Evolutionary conservation across 2,888 invertebrate genomes (phyloP).

Genomic region (Agelastica alni): DNA sequence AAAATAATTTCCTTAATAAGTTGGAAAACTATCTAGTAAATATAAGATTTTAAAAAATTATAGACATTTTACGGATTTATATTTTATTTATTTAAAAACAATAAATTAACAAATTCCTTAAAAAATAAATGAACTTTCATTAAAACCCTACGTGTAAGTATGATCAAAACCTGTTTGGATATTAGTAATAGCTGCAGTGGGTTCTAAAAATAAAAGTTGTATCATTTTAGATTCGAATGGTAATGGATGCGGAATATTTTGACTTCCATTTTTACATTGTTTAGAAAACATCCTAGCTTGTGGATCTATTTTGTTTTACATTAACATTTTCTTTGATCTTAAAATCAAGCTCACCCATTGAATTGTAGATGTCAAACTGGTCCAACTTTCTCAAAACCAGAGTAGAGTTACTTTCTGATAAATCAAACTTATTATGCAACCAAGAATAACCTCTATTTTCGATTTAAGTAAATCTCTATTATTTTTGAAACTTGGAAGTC

Average conservation of each 20-base stretch:
- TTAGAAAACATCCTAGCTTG: background rate
- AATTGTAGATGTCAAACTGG: background rate
- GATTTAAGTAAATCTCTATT: conserved; percentile 7
- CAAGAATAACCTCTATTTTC: conserved; percentile 4
- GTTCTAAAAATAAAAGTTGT: background rate
- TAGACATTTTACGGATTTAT: too few relatives aligned
- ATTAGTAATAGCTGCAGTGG: background rate
- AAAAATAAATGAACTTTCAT: too few relatives aligned
- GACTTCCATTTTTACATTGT: background rate
- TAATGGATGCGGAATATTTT: background rate
- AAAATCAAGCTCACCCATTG: background rate
- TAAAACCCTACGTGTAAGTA: too few relatives aligned
- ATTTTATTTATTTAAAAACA: too few relatives aligned
- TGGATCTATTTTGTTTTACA: background rate
- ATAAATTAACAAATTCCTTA: too few relatives aligned
- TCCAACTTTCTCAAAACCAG: conserved; percentile 8
- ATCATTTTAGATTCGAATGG: background rate
- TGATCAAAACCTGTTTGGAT: background rate
- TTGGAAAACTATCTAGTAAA: too few relatives aligned
- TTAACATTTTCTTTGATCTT: background rate
- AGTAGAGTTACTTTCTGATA: background rate
- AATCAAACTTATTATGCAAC: conserved; percentile 14
- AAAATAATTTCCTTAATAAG: too few relatives aligned
- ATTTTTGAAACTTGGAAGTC: background rate
- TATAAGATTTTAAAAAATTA: too few relatives aligned